Evolutionary conservation across 2,888 invertebrate species (phyloP), one percentile per base, ranked within the genome.

Genomic region (Stictocephala bisonia): DNA sequence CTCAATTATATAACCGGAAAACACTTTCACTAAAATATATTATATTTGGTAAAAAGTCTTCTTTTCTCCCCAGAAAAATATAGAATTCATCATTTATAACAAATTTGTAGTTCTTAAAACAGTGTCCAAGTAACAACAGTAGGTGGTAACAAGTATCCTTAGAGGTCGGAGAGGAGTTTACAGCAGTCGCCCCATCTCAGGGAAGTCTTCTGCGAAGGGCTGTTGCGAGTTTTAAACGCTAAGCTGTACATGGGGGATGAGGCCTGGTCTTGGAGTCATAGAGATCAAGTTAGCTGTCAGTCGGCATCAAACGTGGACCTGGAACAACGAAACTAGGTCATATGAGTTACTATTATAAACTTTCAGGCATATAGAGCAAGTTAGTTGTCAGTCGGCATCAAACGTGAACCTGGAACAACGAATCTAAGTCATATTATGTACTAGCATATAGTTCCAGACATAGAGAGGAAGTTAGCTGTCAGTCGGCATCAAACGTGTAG

Each of bases 161-260:
- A 22, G 9, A 29, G 31, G 29, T 18, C 29, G 40, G 56, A 26
- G 1, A 20, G 20, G 67, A 56, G 20, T 66, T 67, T 71, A 87
- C 95, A 96, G 88, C 94, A 94, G 88, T 96, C 96, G 86, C 95
- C 95, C 96, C 96, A 96, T 87, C 96, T 92, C 84, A 96, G 91
- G 86, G 95, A 95, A 87, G 96, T 96, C 90, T 95, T 95, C 89
- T 95, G 95, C 87, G 95, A 95, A 90, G 96, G 96, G 89, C 94
- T 95, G 88, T 96, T 96, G 87, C 95, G 93, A 86, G 95, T 95
- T 88, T 92, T 95, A 91, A 95, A 95, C 88, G 92, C 93, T 92
- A 94, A 90, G 89, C 94, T 94, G 90, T 93, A 94, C 95, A 95
- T 95, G 93, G 91, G 91, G 91, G 87, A 87, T 44, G 27, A 44